Base-by-base conservation (phyloP, 2,888 invertebrate species). In the Belgica antarctica region DNA sequence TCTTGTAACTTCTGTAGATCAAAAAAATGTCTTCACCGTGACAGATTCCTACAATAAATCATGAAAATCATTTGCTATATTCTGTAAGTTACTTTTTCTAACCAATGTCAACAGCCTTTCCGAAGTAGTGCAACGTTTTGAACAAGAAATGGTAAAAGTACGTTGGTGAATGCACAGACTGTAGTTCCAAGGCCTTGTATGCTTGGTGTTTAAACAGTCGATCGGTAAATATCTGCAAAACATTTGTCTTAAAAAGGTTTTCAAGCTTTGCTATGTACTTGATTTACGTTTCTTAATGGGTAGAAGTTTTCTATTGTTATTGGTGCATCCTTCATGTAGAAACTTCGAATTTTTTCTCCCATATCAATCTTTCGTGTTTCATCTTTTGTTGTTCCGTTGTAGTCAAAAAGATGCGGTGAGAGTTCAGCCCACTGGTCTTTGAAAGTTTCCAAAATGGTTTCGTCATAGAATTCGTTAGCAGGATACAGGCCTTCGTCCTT, bases 401-500 rank as follows among this genome's bases (percentile, higher is more conserved):
- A 87, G 75, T 86, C 86, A 52, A 88, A 83, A 72, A 86, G 82
- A 72, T 82, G 77, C 52, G 86, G 85, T 1, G 86, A 85, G 15
- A 87, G 77, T 24, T 83, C 78, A 12, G 83, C 81, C 84, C 87
- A 89, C 31, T 83, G 81, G 0, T 80, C 75, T 62, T 86, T 84
- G 59, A 87, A 75, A 34, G 84, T 82, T 7, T 79, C 75, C 1
- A 87, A 77, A 8, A 81, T 74, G 1, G 79, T 77, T 0, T 82
- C 78, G 5, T 82, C 80, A 65, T 81, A 73, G 15, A 83, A 77
- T 61, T 79, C 80, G 74, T 74, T 72, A 46, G 85, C 87, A 25
- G 89, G 89, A 74, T 88, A 89, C 19, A 89, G 80, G 70, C 91
- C 91, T 77, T 92, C 92, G 65, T 89, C 85, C 22, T 85, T 83